A percentile compares a stretch with the other conserved stretches of the same genome.
Evolutionary conservation across 1,140 invertebrate species (phyloP).

Genomic region (Diprion similis): DNA sequence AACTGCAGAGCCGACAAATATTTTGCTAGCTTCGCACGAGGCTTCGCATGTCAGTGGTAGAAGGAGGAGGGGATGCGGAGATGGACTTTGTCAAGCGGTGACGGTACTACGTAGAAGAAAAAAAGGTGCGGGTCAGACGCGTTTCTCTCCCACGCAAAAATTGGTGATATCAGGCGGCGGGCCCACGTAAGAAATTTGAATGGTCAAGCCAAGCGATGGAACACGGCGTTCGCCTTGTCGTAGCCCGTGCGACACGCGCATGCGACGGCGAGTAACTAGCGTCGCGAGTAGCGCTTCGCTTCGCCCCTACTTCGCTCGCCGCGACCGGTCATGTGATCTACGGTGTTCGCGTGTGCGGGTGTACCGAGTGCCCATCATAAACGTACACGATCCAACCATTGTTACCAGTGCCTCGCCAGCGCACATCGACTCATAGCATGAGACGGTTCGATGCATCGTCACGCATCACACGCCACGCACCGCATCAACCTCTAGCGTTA

Average conservation of each 20-base stretch:
- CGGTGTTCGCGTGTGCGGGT: conserved; percentile 1
- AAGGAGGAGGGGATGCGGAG: background rate
- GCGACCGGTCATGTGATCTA: background rate
- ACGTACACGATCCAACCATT: background rate
- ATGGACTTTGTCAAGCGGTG: background rate
- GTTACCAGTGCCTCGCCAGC: background rate
- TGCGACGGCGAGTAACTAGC: conserved; percentile 48
- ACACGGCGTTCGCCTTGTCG: background rate
- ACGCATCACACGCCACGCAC: background rate
- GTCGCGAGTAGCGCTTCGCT: conserved; percentile 44
- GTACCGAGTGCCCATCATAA: background rate
- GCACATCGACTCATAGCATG: too few relatives aligned
- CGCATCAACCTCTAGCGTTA: background rate
- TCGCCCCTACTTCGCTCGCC: conserved; percentile 41
- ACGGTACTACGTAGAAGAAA: background rate
- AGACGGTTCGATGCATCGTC: background rate
- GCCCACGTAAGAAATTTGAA: background rate
- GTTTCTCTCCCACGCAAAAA: background rate
- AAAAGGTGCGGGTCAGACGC: background rate
- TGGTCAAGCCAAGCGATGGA: background rate
- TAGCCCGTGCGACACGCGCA: conserved; percentile 26
- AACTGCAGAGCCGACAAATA: background rate
- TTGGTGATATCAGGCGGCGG: background rate
- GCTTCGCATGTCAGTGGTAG: background rate
- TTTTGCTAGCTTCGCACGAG: background rate